A percentile compares a stretch with the other conserved stretches of the same genome.
Evolutionary conservation across 2,113 vertebrate species (phyloP).

Genomic region (Corynorhinus townsendii): DNA sequence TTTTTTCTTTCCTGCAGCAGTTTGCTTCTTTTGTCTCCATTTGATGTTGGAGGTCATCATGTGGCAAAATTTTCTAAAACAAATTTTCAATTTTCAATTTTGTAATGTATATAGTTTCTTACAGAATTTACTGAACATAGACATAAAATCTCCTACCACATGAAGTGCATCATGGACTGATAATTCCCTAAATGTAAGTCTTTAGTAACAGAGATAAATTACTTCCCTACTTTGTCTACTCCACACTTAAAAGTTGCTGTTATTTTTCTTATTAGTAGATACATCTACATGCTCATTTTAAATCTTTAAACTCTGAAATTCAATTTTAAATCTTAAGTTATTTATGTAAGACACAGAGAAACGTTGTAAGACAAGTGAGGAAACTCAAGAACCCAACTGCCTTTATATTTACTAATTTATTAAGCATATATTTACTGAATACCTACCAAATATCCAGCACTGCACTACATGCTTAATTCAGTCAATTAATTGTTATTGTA

Average conservation of each 20-base stretch:
- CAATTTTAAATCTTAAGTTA: not conserved
- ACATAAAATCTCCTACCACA: not conserved
- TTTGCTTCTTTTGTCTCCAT: not conserved
- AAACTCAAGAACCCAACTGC: not conserved
- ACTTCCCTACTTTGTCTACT: not conserved
- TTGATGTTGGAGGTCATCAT: not conserved
- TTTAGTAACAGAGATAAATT: not conserved
- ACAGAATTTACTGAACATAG: not conserved
- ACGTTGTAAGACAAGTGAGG: not conserved
- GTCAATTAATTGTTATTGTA: not conserved
- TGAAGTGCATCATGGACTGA: not conserved
- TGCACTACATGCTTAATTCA: not conserved
- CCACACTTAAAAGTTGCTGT: not conserved
- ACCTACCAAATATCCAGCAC: not conserved
- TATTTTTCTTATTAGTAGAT: not conserved
- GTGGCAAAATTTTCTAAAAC: not conserved
- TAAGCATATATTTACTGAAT: not conserved
- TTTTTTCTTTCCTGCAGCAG: not conserved
- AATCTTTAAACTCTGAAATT: constrained; percentile 8
- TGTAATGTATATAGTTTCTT: not conserved
- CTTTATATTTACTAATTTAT: not conserved
- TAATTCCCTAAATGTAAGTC: not conserved
- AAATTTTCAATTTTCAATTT: not conserved
- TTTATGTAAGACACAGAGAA: not conserved
- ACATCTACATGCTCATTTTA: not conserved